Evolutionary conservation across 2,113 vertebrate genomes (phyloP).

Genomic region (Psephotus haematonotus): DNA sequence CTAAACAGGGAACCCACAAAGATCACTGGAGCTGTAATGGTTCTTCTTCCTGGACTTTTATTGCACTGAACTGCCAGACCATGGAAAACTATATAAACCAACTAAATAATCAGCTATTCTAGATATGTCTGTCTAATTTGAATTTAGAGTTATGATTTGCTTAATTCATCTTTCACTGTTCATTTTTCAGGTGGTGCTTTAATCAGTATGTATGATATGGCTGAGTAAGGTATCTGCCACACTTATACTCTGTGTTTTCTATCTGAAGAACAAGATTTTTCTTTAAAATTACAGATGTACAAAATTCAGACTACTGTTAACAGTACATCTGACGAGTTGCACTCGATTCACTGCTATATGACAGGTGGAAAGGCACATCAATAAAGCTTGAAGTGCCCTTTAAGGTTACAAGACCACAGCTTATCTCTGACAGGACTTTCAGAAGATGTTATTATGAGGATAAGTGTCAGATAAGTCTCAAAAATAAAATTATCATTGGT

Average conservation of each 20-base stretch:
- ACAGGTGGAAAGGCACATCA: neutral
- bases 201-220: neutral
- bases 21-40: neutral
- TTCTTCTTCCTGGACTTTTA: neutral
- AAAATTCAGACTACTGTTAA: neutral
- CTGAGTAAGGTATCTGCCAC: neutral
- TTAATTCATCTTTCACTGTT: neutral
- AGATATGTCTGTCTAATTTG: neutral
- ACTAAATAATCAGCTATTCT: neutral
- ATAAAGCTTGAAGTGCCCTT: neutral
- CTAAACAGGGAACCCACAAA: neutral
- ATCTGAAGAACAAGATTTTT: neutral
- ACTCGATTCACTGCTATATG: neutral
- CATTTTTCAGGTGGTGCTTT: neutral
- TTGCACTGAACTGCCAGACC: neutral
- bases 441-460: neutral
- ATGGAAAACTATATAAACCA: neutral
- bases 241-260: neutral
- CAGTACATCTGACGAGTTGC: neutral
- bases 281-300: neutral
- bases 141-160: neutral
- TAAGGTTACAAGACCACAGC: neutral
- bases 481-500: neutral
- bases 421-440: neutral
- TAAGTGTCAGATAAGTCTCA: neutral